A percentile compares a stretch with the other conserved stretches of the same genome.
Conservation (phyloP, 2,888 invertebrate genomes). For the Acrobasis suavella region DNA sequence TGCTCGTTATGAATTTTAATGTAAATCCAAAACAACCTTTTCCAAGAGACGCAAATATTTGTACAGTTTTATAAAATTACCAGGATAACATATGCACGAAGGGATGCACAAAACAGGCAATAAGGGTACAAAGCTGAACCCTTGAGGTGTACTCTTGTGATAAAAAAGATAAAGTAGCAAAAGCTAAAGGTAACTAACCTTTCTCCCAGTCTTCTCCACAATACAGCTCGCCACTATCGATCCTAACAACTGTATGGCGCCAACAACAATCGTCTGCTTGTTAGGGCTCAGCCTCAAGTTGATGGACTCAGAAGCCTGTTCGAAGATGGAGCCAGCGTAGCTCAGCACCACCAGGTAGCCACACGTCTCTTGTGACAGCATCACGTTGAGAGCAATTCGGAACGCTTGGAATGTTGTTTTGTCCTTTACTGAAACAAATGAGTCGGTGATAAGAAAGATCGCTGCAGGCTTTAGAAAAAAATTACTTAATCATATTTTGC, state of each 20-base stretch:
- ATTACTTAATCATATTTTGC: too few species aligned
- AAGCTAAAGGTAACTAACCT: constrained; percentile 46
- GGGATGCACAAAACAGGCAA: too few species aligned
- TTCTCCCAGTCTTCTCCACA: constrained; percentile 73
- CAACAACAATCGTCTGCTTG: constrained; percentile 76
- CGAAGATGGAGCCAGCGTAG: constrained; percentile 77
- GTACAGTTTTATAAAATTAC: too few species aligned
- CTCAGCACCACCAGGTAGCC: constrained; percentile 77
- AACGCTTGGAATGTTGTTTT: constrained; percentile 76
- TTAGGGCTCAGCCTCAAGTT: constrained; percentile 70
- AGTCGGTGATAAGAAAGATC: neutral
- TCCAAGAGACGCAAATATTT: too few species aligned
- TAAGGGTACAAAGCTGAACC: too few species aligned
- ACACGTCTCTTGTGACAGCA: constrained; percentile 76
- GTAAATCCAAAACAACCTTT: too few species aligned
- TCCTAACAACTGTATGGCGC: constrained; percentile 68
- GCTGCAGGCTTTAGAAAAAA: too few species aligned
- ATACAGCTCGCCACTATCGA: constrained; percentile 75
- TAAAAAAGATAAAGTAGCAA: neutral
- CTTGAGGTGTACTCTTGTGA: too few species aligned
- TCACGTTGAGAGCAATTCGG: constrained; percentile 71
- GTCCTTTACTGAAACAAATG: constrained; percentile 62
- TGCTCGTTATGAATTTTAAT: too few species aligned
- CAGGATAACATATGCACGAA: too few species aligned
- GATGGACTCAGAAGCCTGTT: constrained; percentile 70